Conservation (phyloP, 2,888 invertebrate genomes). For the Apamea epomidion region DNA sequence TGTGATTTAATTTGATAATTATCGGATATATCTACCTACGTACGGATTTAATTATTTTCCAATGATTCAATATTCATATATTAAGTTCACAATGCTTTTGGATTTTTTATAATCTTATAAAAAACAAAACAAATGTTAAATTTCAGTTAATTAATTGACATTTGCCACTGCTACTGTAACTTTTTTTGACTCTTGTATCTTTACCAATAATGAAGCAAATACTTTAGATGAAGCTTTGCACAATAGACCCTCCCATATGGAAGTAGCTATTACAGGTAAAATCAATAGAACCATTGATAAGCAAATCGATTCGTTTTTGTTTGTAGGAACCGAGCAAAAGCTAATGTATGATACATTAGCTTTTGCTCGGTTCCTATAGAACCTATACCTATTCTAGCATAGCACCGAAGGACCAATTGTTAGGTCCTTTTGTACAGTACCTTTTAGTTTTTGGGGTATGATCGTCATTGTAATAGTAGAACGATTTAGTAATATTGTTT, state of each 20-base stretch:
- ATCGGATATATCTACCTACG: neutral
- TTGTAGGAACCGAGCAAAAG: too few relatives aligned
- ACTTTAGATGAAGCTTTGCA: too few relatives aligned
- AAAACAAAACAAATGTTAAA: neutral
- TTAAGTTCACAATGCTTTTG: neutral
- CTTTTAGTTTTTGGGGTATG: neutral
- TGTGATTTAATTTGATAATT: neutral
- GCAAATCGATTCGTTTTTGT: too few relatives aligned
- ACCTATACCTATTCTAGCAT: neutral
- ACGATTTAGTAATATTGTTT: neutral
- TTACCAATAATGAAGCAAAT: too few relatives aligned
- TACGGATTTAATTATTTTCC: neutral
- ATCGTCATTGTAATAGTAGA: neutral
- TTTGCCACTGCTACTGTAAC: too few relatives aligned
- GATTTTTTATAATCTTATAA: neutral
- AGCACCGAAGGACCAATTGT: neutral
- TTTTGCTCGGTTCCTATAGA: too few relatives aligned
- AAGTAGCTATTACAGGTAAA: too few relatives aligned
- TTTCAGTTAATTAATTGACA: too few relatives aligned
- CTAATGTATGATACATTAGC: too few relatives aligned
- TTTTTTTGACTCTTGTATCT: too few relatives aligned
- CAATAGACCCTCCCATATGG: too few relatives aligned
- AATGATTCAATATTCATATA: slow-evolving; percentile 4
- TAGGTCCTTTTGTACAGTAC: neutral
- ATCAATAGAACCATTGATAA: too few relatives aligned